Base-by-base conservation (phyloP, 1,140 invertebrate species). In the Lordiphosa stackelbergi region DNA sequence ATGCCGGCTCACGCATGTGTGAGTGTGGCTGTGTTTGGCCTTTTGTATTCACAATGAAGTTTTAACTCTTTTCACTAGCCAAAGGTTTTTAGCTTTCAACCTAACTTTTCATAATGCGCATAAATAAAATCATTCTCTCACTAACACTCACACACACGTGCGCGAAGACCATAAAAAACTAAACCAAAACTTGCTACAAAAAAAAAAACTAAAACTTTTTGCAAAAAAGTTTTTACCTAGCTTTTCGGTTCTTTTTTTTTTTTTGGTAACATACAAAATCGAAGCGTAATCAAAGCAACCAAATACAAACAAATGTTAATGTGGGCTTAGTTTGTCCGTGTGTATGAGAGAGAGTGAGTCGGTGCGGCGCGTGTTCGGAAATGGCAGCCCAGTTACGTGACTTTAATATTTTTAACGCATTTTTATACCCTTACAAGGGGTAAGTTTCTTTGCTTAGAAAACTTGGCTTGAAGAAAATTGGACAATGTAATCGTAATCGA, bases 341-440 rank as follows among this genome's bases (percentile, higher is more conserved):
- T 41, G 48, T 38, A 12, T 36, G 36, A 51, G 41, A 8, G 40
- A 10, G 37, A 16, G 51, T 38, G 40, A 13, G 11, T 53, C 42
- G 53, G 47, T 53, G 56, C 40, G 59, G 54, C 58, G 75, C 75
- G 70, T 79, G 74, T 81, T 56, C 78, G 75, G 75, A 79, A 75
- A 79, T 77, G 66, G 56, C 54, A 81, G 63, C 66, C 28, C 66
- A 81, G 74, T 81, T 79, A 79, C 75, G 74, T 78, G 74, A 79
- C 74, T 79, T 79, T 81, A 75, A 81, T 81, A 81, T 79, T 81
- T 78, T 75, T 66, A 74, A 79, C 75, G 75, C 62, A 81, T 81
- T 79, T 68, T 75, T 68, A 12, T 49, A 37, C 35, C 5, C 31
- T 49, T 13, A 10, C 16, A 37, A 2, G 11, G 28, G 28, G 28